Evolutionary conservation across 2,888 invertebrate species (phyloP).

Genomic region (Acleris emargana): DNA sequence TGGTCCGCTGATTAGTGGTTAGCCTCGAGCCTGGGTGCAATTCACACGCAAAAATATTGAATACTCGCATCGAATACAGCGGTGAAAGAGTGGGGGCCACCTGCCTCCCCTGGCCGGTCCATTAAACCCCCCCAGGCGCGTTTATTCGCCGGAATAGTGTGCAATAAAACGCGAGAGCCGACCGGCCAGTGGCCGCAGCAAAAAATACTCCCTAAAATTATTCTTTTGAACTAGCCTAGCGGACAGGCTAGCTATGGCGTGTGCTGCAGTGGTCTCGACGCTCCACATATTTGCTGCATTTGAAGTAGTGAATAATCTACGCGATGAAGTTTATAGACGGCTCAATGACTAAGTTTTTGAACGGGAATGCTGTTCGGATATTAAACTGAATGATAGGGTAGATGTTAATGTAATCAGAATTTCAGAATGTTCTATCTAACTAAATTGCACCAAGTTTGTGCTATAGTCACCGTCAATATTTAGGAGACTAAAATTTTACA

Average conservation of each 20-base stretch:
- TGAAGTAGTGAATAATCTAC: constrained; percentile 14
- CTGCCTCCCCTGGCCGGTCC: constrained; percentile 58
- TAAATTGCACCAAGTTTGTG: too few relatives aligned
- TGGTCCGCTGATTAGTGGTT: constrained; percentile 68
- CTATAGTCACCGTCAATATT: too few relatives aligned
- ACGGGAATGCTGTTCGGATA: background rate
- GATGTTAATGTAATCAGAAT: background rate
- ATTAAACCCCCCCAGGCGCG: constrained; percentile 68
- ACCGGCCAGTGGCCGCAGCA: constrained; percentile 69
- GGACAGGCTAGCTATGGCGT: constrained; percentile 38
- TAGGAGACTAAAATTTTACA: too few relatives aligned
- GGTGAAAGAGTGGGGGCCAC: constrained; percentile 43
- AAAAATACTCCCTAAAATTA: constrained; percentile 76
- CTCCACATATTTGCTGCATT: constrained; percentile 30
- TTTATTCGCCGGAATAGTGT: constrained; percentile 80
- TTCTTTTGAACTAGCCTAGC: constrained; percentile 61
- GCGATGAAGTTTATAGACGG: constrained; percentile 24
- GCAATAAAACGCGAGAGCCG: constrained; percentile 77
- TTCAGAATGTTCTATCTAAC: too few relatives aligned
- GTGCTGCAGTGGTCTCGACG: constrained; percentile 16
- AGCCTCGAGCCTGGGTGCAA: constrained; percentile 55
- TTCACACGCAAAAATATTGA: constrained; percentile 74
- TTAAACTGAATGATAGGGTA: background rate
- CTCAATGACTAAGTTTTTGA: constrained; percentile 6
- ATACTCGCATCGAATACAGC: constrained; percentile 71